Conservation (phyloP, 2,113 vertebrate species). For the Protomyctophum bolini region DNA sequence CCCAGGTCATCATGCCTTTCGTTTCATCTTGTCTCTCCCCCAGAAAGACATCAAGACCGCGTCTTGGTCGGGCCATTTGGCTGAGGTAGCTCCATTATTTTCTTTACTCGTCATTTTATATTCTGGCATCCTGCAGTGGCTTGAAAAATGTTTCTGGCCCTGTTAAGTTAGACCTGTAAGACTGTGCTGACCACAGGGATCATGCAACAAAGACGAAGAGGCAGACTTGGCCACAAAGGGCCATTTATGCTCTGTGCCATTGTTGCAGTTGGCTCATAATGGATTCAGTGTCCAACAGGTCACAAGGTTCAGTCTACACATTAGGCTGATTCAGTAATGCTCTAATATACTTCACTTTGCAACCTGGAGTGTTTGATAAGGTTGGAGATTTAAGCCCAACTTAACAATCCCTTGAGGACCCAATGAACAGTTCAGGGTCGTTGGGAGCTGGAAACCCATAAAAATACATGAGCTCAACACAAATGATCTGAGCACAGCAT, state of each 20-base stretch:
- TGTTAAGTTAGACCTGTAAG: conserved; percentile 54
- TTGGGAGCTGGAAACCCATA: conserved; percentile 55
- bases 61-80: conserved; percentile 63
- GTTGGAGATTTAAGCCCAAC: conserved; percentile 53
- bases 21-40: conserved; percentile 37
- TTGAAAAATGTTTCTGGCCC: conserved; percentile 57
- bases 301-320: conserved; percentile 47
- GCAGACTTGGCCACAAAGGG: conserved; percentile 65
- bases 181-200: conserved; percentile 55
- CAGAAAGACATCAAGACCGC: conserved; percentile 59
- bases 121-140: conserved; percentile 56
- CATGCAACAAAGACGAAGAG: conserved; percentile 49
- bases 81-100: conserved; percentile 60
- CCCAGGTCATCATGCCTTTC: conserved; percentile 58
- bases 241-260: conserved; percentile 61
- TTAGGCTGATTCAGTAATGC: conserved; percentile 50
- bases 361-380: conserved; percentile 59
- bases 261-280: conserved; percentile 60
- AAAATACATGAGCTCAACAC: conserved; percentile 57
- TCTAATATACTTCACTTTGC: conserved; percentile 55
- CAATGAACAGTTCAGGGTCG: conserved; percentile 68
- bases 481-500: conserved; percentile 51
- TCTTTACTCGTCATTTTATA: conserved; percentile 53
- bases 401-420: conserved; percentile 59
- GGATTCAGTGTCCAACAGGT: conserved; percentile 52